Evolutionary conservation across 1,140 invertebrate species (phyloP), one percentile per base, ranked within the genome.

Genomic region (Trissolcus basalis): DNA sequence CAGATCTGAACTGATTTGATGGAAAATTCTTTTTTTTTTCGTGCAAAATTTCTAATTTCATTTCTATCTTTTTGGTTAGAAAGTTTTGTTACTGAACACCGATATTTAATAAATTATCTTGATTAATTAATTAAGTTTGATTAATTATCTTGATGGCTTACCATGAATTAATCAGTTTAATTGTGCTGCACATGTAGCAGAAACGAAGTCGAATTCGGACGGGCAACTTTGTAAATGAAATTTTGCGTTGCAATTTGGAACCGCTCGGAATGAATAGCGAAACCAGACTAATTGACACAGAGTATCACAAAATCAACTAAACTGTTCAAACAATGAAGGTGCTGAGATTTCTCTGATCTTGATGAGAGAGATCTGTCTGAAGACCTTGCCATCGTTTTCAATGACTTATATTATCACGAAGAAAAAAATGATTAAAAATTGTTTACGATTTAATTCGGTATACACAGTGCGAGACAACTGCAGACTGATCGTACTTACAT

Each of bases 291-390:
- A 72, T 72, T 64, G 19, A 39, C 11, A 35, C 39, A 12, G 50
- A 50, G 48, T 64, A 53, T 59, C 54, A 41, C n/a, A 43, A 72
- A 72, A 64, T 64, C 63, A 56, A 51, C 39, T 53, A 48, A 64
- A 33, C 19, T 53, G 39, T 41, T 19, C 54, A 67, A 65, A 73
- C 35, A 73, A 60, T 49, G 67, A 55, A 61, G 49, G 32, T 65
- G 43, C 12, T 5, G 35, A 64, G 71, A 63, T 75, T 68, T 75
- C 63, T 68, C 63, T 43, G 58, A 68, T 68, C 58, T 75, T 75
- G 58, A 63, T 50, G 51, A 64, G 71, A 63, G 71, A 75, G 64
- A 75, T 65, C 44, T 54, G 55, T 67, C 50, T 11, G 10, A 16
- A 58, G 64, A 58, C 64, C 64, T 75, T 75, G 64, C 41, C 47